Evolutionary conservation across 2,888 invertebrate genomes (phyloP).

Genomic region (Oligia latruncula): DNA sequence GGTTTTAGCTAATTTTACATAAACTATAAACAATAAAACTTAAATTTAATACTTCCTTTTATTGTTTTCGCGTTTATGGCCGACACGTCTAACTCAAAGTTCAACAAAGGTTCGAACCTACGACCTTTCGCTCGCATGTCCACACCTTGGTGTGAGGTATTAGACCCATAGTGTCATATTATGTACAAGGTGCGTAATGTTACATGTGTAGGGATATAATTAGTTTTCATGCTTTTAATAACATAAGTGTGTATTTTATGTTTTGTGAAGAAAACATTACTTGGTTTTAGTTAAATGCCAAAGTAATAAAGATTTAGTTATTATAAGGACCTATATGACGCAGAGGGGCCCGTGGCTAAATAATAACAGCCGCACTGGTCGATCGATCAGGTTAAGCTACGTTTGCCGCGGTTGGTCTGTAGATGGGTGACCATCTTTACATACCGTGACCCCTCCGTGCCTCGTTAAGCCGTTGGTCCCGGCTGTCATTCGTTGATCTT

Average conservation of each 20-base stretch:
- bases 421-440: no score
- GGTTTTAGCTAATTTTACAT: not conserved
- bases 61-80: slow-evolving; percentile 18
- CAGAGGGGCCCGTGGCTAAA: not conserved
- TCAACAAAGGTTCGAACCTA: slow-evolving; percentile 47
- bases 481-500: no score
- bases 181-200: not conserved
- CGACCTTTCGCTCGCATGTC: slow-evolving; percentile 49
- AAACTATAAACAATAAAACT: not conserved
- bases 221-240: slow-evolving; percentile 4
- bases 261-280: not conserved
- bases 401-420: no score
- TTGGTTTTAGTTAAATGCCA: slow-evolving; percentile 5
- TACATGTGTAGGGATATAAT: slow-evolving; percentile 7
- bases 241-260: not conserved
- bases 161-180: slow-evolving; percentile 3
- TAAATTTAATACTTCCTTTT: slow-evolving; percentile 15
- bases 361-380: no score
- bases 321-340: not conserved
- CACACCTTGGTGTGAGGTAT: slow-evolving; percentile 15
- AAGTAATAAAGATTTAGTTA: not conserved
- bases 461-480: no score
- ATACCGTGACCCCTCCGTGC: no score
- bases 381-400: no score
- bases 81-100: slow-evolving; percentile 39